Evolutionary conservation across 2,888 invertebrate genomes (phyloP).

Genomic region (Sarcophaga variegata): DNA sequence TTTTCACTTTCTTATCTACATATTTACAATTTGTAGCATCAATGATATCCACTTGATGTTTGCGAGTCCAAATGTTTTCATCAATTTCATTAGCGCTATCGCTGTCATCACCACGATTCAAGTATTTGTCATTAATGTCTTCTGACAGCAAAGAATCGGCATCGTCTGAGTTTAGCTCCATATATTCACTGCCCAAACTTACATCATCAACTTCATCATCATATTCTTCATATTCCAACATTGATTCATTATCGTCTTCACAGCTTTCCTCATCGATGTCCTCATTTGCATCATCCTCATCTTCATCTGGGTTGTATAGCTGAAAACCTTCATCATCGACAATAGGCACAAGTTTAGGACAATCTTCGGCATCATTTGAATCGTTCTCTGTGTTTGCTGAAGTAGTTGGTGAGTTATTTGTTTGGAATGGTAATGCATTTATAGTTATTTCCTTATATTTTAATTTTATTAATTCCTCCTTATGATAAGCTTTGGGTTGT

Average conservation of each 20-base stretch:
- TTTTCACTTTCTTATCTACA: neutral
- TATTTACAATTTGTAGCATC: slow-evolving; percentile 57
- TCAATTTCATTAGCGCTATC: slow-evolving; percentile 54
- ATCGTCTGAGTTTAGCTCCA: slow-evolving; percentile 55
- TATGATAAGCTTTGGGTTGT: slow-evolving; percentile 60
- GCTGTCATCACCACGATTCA: slow-evolving; percentile 29
- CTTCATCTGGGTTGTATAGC: slow-evolving; percentile 52
- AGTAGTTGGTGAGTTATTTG: neutral
- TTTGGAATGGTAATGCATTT: neutral
- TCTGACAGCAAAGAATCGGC: slow-evolving; percentile 49
- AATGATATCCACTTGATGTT: slow-evolving; percentile 60
- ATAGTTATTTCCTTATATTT: slow-evolving; percentile 65
- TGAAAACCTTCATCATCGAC: slow-evolving; percentile 64
- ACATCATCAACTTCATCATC: slow-evolving; percentile 43
- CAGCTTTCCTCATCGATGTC: neutral
- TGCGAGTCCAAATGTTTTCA: slow-evolving; percentile 34
- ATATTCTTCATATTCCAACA: slow-evolving; percentile 41
- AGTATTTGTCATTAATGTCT: slow-evolving; percentile 71
- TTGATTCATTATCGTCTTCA: slow-evolving; percentile 22
- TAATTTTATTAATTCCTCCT: slow-evolving; percentile 50
- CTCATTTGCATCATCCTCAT: slow-evolving; percentile 27
- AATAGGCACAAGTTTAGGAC: slow-evolving; percentile 71
- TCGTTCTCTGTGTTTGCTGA: neutral
- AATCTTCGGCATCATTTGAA: slow-evolving; percentile 44
- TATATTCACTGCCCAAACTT: slow-evolving; percentile 63